phyloP scores from a whole-genome alignment of 2,888 invertebrate genomes.

The Tipula helvola region DNA sequence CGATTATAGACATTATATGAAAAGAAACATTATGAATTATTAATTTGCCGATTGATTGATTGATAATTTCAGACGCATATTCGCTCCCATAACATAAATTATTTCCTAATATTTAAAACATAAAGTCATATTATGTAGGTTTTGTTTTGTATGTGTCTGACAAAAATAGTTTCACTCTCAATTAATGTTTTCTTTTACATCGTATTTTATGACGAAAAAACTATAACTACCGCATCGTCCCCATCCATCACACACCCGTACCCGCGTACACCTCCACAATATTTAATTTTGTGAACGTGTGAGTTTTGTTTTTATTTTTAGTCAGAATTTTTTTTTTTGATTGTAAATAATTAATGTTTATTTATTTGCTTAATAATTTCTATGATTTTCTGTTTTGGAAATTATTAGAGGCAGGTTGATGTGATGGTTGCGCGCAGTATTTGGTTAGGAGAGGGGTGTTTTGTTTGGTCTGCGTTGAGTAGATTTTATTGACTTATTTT shows the following conservation, averaged over 20 bases:
- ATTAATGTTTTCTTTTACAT: not conserved
- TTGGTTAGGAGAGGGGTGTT: not conserved
- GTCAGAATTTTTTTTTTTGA: not conserved
- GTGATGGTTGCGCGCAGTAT: not conserved
- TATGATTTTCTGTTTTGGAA: not conserved
- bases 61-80: not conserved
- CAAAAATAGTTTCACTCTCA: not conserved
- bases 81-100: not conserved
- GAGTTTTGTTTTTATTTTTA: not conserved
- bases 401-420: not conserved
- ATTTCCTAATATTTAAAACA: not conserved
- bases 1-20: not conserved
- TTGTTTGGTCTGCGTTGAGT: not conserved
- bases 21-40: not conserved
- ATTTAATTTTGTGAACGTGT: not conserved
- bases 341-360: conserved; percentile 4
- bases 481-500: not conserved
- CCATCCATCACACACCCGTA: not conserved
- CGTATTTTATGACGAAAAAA: not conserved
- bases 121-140: not conserved
- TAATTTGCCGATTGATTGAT: not conserved
- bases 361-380: not conserved
- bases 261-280: not conserved
- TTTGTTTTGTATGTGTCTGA: not conserved
- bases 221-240: not conserved